Evolutionary conservation across 2,888 invertebrate genomes (phyloP).

Genomic region (Drosophila antonietae): DNA sequence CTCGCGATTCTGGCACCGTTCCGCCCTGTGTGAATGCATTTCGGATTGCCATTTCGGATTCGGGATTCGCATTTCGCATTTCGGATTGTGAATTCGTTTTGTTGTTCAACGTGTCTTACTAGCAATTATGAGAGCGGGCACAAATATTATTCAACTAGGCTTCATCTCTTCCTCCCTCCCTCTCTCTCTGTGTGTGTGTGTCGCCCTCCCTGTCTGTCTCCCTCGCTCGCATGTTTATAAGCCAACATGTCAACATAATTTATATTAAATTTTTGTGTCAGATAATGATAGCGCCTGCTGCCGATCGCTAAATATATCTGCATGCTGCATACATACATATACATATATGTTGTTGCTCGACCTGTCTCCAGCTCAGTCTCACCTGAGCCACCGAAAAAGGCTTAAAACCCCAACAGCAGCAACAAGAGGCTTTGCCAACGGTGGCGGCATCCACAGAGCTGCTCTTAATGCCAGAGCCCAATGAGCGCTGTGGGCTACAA

Average conservation of each 20-base stretch:
- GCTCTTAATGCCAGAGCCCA: neutral
- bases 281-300: constrained; percentile 81
- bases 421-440: constrained; percentile 17
- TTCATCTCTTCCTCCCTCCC: neutral
- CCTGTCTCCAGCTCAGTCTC: constrained; percentile 29
- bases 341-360: constrained; percentile 21
- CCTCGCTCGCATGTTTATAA: constrained; percentile 71
- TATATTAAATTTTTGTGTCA: constrained; percentile 82
- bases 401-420: constrained; percentile 23
- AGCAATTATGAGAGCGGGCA: constrained; percentile 57
- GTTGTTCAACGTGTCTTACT: constrained; percentile 62
- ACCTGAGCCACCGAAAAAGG: constrained; percentile 34
- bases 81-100: constrained; percentile 45
- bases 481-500: neutral
- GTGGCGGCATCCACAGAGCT: constrained; percentile 48
- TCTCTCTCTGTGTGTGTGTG: neutral
- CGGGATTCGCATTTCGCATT: constrained; percentile 16
- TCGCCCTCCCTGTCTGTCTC: neutral
- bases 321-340: constrained; percentile 19
- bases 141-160: constrained; percentile 53
- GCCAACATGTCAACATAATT: constrained; percentile 83
- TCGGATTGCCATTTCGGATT: constrained; percentile 4
- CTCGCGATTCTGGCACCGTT: constrained; percentile 57
- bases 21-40: constrained; percentile 17
- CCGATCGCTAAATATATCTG: constrained; percentile 54